These are phyloP conservation scores for Entomyzon cyanotis DNA, from an alignment of 2,113 vertebrate species.

Conservation along the genomic window DNA sequence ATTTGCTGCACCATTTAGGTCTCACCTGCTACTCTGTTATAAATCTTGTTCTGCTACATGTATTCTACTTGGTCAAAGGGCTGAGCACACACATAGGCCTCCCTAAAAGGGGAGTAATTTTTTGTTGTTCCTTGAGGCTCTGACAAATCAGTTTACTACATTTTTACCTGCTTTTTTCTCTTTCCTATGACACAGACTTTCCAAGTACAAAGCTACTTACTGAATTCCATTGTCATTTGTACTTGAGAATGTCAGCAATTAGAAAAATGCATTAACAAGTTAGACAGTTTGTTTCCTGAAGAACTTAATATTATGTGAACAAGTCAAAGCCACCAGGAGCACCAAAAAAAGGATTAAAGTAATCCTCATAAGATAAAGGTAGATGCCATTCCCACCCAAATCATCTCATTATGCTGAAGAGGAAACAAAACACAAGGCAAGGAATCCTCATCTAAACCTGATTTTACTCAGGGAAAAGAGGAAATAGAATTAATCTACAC, in stretches of 20 bases:
- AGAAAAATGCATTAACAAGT: background rate
- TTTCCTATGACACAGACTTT: background rate
- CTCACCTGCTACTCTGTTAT: background rate
- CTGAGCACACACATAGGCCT: background rate
- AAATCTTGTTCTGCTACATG: background rate
- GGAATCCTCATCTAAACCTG: background rate
- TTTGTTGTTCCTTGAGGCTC: background rate
- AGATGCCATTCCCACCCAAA: background rate
- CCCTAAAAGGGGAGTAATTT: background rate
- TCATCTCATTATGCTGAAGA: background rate
- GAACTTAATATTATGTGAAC: background rate
- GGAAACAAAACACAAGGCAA: background rate
- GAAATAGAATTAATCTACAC: background rate
- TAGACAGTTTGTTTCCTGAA: background rate
- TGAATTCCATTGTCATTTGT: background rate
- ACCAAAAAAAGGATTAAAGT: background rate
- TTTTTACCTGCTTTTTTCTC: background rate
- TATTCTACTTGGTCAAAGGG: background rate
- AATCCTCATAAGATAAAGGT: background rate
- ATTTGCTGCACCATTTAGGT: background rate
- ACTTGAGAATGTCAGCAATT: background rate
- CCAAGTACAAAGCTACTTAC: background rate
- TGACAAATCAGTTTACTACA: background rate
- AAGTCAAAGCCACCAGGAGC: background rate
- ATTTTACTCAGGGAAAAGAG: background rate